Evolutionary conservation across 1,140 invertebrate species (phyloP), one percentile per base, ranked within the genome.

Genomic region (Caenorhabditis latens): DNA sequence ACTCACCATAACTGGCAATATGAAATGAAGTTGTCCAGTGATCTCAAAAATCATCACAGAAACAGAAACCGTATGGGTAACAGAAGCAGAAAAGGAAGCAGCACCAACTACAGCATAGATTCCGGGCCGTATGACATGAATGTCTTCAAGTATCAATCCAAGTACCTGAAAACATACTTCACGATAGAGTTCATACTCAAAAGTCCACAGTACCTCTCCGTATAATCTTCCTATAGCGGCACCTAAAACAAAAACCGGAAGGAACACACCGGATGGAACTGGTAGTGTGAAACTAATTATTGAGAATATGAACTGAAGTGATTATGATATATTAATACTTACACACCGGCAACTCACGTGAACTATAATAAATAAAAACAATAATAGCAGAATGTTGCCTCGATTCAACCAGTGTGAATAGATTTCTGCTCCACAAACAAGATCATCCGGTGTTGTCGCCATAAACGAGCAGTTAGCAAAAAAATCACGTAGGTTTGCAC

Each of bases 11-110:
- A 98, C 96, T 0, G 98, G 98, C 57, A 99, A 95, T 42, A 99
- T 95, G 91, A 99, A 97, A 13, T 96, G 97, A 89, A 99, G 97
- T 94, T 99, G 97, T 71, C 97, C 97, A 2, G 98, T 99, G 95
- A 99, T 96, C 94, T 99, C 98, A 93, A 98, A 98, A 55, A 98
- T 96, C 89, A 99, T 99, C 71, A 99, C 97, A 88, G 97, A 97
- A 24, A 98, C 97, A 4, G 97, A 98, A 55, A 99, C 97, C 0
- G 97, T 98, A 92, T 99, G 96, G 0, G 98, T 99, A 2, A 99
- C 97, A 55, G 97, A 96, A 19, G 97, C 97, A 6, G 97, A 96
- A 92, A 99, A 96, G 6, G 98, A 97, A 7, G 98, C 97, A 3
- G 98, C 97, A 6, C 97, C 94, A 13, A 94, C 94, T 46, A 94